These are phyloP conservation scores for Myopa tessellatipennis DNA, from an alignment of 2,888 invertebrate genomes.

Conservation along the genomic window DNA sequence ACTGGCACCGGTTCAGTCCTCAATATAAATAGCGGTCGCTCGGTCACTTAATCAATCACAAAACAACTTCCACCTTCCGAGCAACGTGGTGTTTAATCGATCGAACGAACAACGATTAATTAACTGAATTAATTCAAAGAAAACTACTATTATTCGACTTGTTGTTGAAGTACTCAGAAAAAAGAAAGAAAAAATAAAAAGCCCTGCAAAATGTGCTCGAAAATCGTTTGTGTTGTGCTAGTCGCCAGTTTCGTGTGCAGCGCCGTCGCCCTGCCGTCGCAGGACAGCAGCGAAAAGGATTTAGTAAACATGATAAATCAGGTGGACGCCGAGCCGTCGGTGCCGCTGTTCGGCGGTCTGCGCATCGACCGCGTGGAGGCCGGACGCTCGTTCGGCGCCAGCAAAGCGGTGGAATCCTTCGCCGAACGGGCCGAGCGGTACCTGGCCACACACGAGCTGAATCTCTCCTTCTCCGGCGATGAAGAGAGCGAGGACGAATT, in stretches of 20 bases:
- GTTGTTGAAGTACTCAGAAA: background rate
- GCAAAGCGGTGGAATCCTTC: constrained; percentile 64
- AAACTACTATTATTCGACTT: constrained; percentile 34
- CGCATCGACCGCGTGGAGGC: constrained; percentile 66
- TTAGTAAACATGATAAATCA: constrained; percentile 69
- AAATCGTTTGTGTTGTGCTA: constrained; percentile 64
- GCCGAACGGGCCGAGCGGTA: constrained; percentile 70
- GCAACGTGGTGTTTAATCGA: constrained; percentile 57
- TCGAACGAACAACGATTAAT: constrained; percentile 43
- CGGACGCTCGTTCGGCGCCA: constrained; percentile 60
- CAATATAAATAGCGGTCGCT: constrained; percentile 63
- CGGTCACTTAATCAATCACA: constrained; percentile 66
- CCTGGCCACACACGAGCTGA: constrained; percentile 69
- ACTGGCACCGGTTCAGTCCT: constrained; percentile 2
- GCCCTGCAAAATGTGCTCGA: constrained; percentile 59
- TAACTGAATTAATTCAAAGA: constrained; percentile 40
- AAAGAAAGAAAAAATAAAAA: constrained; percentile 36
- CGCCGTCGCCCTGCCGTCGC: constrained; percentile 62
- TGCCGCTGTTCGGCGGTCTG: constrained; percentile 68
- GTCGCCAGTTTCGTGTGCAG: constrained; percentile 61
- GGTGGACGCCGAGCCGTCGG: constrained; percentile 66
- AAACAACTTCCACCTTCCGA: constrained; percentile 63
- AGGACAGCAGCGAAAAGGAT: constrained; percentile 67
- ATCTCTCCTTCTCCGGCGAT: constrained; percentile 67
- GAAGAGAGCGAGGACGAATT: constrained; percentile 62